A percentile compares a stretch with the other conserved stretches of the same genome.
Conservation (phyloP, 2,113 vertebrate genomes). For the Solea senegalensis region DNA sequence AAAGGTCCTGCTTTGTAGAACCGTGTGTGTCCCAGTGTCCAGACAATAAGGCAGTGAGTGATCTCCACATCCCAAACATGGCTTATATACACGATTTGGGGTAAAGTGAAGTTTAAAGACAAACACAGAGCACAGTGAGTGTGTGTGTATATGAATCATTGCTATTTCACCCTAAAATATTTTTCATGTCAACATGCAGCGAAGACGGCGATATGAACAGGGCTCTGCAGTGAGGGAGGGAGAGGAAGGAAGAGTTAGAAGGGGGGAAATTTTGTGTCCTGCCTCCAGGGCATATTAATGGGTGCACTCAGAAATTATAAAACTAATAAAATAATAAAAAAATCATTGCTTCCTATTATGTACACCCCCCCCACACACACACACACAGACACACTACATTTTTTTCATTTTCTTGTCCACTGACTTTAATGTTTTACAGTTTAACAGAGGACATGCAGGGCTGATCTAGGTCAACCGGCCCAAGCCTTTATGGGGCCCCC, state of each 20-base stretch:
- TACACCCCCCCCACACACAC: too few relatives aligned
- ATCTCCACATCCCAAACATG: constrained; percentile 55
- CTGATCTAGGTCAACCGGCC: too few relatives aligned
- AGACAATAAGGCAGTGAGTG: constrained; percentile 45
- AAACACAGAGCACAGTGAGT: constrained; percentile 73
- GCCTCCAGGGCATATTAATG: too few relatives aligned
- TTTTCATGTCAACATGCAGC: constrained; percentile 81
- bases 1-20: constrained; percentile 38
- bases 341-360: too few relatives aligned
- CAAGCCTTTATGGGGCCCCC: too few relatives aligned
- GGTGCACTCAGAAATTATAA: too few relatives aligned
- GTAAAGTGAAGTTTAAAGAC: constrained; percentile 80
- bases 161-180: constrained; percentile 83
- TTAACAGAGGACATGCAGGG: too few relatives aligned
- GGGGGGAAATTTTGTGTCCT: constrained; percentile 3
- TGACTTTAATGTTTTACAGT: too few relatives aligned
- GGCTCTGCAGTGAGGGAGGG: constrained; percentile 68
- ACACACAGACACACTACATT: too few relatives aligned
- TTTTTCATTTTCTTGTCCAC: too few relatives aligned
- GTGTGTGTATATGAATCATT: constrained; percentile 79
- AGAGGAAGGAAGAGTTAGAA: constrained; percentile 49
- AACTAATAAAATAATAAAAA: too few relatives aligned
- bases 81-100: constrained; percentile 83
- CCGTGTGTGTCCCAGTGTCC: constrained; percentile 26
- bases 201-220: constrained; percentile 70